phyloP scores from a whole-genome alignment of 2,888 invertebrate genomes.

The Pheosia tremula region DNA sequence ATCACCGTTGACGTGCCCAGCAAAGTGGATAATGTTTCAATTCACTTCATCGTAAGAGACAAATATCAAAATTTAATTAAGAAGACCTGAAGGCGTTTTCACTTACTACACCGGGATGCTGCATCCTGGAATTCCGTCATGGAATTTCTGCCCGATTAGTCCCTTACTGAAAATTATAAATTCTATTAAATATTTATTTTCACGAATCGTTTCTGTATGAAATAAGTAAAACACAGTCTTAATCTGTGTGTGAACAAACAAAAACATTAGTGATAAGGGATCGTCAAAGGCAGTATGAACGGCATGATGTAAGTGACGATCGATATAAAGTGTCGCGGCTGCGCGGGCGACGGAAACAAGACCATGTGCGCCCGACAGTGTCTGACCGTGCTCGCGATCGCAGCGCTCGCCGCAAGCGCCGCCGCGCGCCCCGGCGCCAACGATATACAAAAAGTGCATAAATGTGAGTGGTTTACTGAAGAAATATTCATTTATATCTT shows the following conservation, averaged over 20 bases:
- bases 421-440: conserved; percentile 37
- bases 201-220: no score
- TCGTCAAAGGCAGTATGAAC: conserved; percentile 1
- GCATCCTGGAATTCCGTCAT: no score
- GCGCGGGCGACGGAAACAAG: conserved; percentile 30
- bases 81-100: no score
- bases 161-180: no score
- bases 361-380: conserved; percentile 45
- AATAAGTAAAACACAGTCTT: background rate
- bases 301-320: conserved; percentile 22
- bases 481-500: background rate
- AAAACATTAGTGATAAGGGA: background rate
- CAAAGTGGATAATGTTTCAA: no score
- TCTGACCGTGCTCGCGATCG: conserved; percentile 47
- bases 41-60: no score
- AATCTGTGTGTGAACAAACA: background rate
- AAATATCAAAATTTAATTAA: no score
- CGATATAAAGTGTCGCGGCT: conserved; percentile 45
- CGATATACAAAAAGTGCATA: conserved; percentile 28
- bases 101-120: no score
- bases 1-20: no score
- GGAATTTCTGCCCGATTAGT: no score
- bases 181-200: no score
- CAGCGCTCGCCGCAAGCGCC: conserved; percentile 44
- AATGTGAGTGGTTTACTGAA: background rate